Base-by-base conservation (phyloP, 2,113 vertebrate species). In the Notarius quadriscutis region DNA sequence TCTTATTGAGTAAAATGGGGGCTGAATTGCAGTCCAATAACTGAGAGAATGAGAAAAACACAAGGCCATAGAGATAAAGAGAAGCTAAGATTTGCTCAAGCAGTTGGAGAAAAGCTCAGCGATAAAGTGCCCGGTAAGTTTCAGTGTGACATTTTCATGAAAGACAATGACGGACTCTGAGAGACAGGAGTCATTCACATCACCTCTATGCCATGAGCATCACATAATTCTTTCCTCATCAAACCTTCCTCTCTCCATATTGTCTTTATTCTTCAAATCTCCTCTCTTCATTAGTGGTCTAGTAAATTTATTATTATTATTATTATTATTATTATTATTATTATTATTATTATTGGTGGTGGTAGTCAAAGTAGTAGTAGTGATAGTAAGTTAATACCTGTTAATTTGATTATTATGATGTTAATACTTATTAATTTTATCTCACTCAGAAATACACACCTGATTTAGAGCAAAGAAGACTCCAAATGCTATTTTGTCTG, bases 71-170 rank as follows among this genome's bases (percentile, higher is more conserved):
- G 15, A 58, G 53, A 80, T 80, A 58, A 41, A 69, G 65, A 72
- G n/a, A 65, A 84, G 72, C 91, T 94, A 95, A 94, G 94, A 93
- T 95, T 94, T 94, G 88, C 74, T 11, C 91, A 90, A 95, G 92
- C 89, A 87, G 81, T 91, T 93, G 90, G 91, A 94, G 93, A 93
- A 93, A 87, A 92, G 93, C 86, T 78, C 90, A 90, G 81, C 90
- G 93, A 95, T 95, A 93, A 94, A 93, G 89, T 86, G 86, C 91
- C 88, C 86, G 51, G 87, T 91, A 91, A 92, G 92, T 95, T 94
- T 94, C 92, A 89, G 81, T 90, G 82, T 95, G 94, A 95, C 94
- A 95, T 95, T 95, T 95, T 94, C 92, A 90, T 91, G 79, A 91
- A 92, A 93, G 93, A 93, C 94, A 93, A 93, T 93, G 90, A 92